Conservation (phyloP, 2,888 invertebrate genomes). For the Rutpela maculata region DNA sequence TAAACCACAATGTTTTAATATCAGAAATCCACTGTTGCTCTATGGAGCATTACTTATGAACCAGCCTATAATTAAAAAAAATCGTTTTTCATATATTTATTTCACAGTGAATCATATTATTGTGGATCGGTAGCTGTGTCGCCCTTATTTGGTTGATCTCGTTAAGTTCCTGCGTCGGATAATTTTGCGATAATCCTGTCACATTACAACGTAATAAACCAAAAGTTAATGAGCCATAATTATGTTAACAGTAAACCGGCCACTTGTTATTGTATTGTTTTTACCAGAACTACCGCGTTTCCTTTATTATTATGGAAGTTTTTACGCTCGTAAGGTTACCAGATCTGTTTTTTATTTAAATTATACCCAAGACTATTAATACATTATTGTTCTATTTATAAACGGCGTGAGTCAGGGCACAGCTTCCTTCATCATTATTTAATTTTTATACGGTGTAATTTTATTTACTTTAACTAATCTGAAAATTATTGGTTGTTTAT, state of each 20-base stretch:
- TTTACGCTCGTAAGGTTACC: not conserved
- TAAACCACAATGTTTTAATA: too few relatives aligned
- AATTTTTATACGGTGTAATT: slow-evolving; percentile 25
- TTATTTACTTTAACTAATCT: not conserved
- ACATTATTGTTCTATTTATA: slow-evolving; percentile 30
- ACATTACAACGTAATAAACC: not conserved
- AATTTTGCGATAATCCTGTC: not conserved
- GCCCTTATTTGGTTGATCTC: not conserved
- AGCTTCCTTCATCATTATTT: slow-evolving; percentile 27
- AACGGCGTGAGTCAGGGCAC: not conserved
- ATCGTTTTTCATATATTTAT: too few relatives aligned
- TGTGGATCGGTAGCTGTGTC: not conserved
- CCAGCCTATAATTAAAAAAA: too few relatives aligned
- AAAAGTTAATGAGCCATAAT: slow-evolving; percentile 5
- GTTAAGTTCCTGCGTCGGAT: not conserved
- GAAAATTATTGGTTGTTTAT: not conserved
- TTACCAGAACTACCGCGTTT: slow-evolving; percentile 16
- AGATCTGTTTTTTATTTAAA: slow-evolving; percentile 19
- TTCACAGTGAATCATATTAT: too few relatives aligned
- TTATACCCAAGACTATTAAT: not conserved
- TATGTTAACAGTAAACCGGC: slow-evolving; percentile 2
- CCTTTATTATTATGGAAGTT: slow-evolving; percentile 14
- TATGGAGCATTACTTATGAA: too few relatives aligned
- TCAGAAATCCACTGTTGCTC: too few relatives aligned
- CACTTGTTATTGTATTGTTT: slow-evolving; percentile 8